Percentiles rank a stretch among this genome's conserved stretches.
phyloP scores from a whole-genome alignment of 2,113 vertebrate genomes.

The Felis chaus region DNA sequence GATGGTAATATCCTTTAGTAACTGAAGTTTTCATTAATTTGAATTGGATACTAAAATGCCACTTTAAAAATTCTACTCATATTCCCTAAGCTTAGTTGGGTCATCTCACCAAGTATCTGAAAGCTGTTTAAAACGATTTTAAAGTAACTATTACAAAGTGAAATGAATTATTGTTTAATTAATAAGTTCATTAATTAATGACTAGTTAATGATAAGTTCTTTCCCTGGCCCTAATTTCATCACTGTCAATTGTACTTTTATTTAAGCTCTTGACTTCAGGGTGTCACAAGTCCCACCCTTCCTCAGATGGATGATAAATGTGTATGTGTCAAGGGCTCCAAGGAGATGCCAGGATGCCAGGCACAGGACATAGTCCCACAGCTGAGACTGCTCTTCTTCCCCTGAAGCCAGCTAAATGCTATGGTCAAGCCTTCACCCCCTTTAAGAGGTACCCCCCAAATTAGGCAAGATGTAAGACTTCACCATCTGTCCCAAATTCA shows the following conservation, averaged over 20 bases:
- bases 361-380: neutral
- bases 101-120: conserved; percentile 15
- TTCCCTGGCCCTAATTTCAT: neutral
- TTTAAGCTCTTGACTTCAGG: neutral
- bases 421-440: neutral
- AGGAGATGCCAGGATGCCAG: neutral
- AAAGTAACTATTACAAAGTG: conserved; percentile 28
- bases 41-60: conserved; percentile 2
- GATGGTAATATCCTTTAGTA: neutral
- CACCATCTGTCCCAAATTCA: neutral
- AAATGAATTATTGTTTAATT: conserved; percentile 44
- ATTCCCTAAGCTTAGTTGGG: neutral
- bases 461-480: neutral
- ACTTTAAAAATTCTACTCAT: neutral
- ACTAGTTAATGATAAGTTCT: neutral
- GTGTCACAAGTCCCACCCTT: neutral
- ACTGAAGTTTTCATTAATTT: conserved; percentile 46
- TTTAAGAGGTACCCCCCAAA: neutral
- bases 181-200: neutral
- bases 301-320: neutral
- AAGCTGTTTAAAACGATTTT: conserved; percentile 37
- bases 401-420: neutral
- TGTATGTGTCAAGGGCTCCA: neutral
- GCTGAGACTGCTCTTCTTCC: neutral
- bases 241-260: neutral